Evolutionary conservation across 1,140 invertebrate genomes (phyloP).

Genomic region (Habropoda laboriosa): DNA sequence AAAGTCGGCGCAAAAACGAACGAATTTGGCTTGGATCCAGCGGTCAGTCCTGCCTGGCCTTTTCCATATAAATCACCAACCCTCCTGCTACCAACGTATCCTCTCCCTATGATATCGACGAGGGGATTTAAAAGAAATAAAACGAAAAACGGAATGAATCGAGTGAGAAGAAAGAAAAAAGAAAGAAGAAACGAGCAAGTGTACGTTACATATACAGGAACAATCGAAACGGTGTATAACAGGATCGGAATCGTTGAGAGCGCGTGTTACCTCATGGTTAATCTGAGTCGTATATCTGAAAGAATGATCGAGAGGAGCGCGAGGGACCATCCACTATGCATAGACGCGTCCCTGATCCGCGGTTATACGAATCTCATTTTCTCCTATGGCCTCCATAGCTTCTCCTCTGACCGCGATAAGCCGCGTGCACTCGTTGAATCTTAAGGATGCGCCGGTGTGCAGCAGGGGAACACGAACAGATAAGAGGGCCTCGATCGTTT

Average conservation of each 20-base stretch:
- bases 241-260: conserved; percentile 2
- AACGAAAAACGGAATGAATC: background rate
- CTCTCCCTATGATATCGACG: background rate
- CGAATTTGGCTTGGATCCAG: conserved; percentile 35
- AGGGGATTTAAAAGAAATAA: conserved; percentile 12
- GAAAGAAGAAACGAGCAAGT: background rate
- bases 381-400: conserved; percentile 63
- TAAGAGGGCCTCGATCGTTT: conserved; percentile 53
- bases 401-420: conserved; percentile 62
- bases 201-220: background rate
- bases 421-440: conserved; percentile 63
- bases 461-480: conserved; percentile 20
- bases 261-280: too few relatives aligned
- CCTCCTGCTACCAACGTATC: background rate
- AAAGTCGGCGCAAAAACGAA: conserved; percentile 37
- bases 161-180: background rate
- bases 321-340: conserved; percentile 45
- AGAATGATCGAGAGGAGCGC: conserved; percentile 50
- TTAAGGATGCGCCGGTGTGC: conserved; percentile 56
- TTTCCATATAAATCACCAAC: conserved; percentile 33
- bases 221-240: background rate
- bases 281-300: conserved; percentile 33
- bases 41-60: background rate
- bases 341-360: conserved; percentile 48
- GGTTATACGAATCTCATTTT: conserved; percentile 68